phyloP scores from a whole-genome alignment of 2,113 vertebrate species.

The Oophaga pumilio region DNA sequence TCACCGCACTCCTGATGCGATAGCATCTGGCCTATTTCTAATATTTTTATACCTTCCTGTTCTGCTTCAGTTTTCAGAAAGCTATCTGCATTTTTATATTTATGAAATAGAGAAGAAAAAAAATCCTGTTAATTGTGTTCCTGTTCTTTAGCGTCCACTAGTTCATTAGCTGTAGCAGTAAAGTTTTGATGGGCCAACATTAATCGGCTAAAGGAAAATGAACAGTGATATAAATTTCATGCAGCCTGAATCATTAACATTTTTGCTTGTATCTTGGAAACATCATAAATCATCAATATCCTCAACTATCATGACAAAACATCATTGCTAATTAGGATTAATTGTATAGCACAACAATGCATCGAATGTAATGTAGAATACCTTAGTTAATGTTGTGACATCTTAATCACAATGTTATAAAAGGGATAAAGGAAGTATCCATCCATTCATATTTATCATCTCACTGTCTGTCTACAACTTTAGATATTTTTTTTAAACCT shows the following conservation, averaged over 20 bases:
- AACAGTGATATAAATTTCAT: slow-evolving; percentile 78
- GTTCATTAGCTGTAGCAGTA: slow-evolving; percentile 78
- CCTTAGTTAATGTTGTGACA: slow-evolving; percentile 66
- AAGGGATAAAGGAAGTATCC: background rate
- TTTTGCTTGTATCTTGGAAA: slow-evolving; percentile 77
- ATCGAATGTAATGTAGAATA: slow-evolving; percentile 69
- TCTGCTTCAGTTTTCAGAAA: slow-evolving; percentile 69
- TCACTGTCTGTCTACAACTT: background rate
- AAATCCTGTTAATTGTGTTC: slow-evolving; percentile 66
- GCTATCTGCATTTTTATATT: slow-evolving; percentile 74
- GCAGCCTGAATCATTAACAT: slow-evolving; percentile 83
- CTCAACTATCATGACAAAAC: slow-evolving; percentile 79
- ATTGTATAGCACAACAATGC: slow-evolving; percentile 77
- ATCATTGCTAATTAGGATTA: slow-evolving; percentile 86
- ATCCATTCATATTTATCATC: background rate
- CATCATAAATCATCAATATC: slow-evolving; percentile 79
- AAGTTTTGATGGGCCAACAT: slow-evolving; percentile 74
- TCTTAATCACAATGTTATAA: background rate
- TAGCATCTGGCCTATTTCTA: too few species aligned
- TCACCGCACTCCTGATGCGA: too few species aligned
- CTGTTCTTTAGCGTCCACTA: slow-evolving; percentile 75
- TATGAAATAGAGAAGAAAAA: slow-evolving; percentile 68
- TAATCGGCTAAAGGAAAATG: slow-evolving; percentile 82
- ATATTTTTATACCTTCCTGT: slow-evolving; percentile 1
- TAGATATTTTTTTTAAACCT: background rate